Conservation (phyloP, 2,888 invertebrate genomes). For the Lycocerus yunnanus region DNA sequence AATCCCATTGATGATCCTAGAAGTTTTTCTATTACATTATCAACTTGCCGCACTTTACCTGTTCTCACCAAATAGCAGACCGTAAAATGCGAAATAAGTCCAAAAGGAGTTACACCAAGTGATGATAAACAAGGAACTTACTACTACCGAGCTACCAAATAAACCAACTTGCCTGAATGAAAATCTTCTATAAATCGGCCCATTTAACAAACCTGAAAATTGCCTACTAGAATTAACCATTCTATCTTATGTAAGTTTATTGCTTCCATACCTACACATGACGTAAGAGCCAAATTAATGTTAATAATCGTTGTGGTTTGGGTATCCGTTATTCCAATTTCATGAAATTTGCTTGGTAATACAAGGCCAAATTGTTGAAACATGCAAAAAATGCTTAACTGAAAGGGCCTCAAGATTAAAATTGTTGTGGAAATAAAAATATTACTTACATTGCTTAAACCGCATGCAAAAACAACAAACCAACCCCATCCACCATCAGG, state of each 20-base stretch:
- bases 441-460: conserved; percentile 71
- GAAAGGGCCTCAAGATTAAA: neutral
- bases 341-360: conserved; percentile 66
- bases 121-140: conserved; percentile 63
- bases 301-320: conserved; percentile 75
- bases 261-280: conserved; percentile 66
- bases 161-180: conserved; percentile 71
- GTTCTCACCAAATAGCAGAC: conserved; percentile 69
- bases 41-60: too few species aligned
- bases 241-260: too few species aligned
- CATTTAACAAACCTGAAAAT: conserved; percentile 67
- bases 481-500: conserved; percentile 83
- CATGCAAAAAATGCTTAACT: conserved; percentile 71
- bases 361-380: conserved; percentile 75
- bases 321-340: conserved; percentile 66
- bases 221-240: conserved; percentile 5
- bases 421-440: neutral
- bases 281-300: conserved; percentile 70
- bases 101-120: conserved; percentile 67
- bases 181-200: conserved; percentile 70
- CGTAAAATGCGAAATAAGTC: conserved; percentile 67
- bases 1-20: conserved; percentile 5
- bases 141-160: conserved; percentile 64
- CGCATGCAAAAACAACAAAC: conserved; percentile 73
- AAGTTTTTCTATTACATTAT: neutral